phyloP scores from a whole-genome alignment of 2,797 vertebrate species.

The Fratercula arctica region DNA sequence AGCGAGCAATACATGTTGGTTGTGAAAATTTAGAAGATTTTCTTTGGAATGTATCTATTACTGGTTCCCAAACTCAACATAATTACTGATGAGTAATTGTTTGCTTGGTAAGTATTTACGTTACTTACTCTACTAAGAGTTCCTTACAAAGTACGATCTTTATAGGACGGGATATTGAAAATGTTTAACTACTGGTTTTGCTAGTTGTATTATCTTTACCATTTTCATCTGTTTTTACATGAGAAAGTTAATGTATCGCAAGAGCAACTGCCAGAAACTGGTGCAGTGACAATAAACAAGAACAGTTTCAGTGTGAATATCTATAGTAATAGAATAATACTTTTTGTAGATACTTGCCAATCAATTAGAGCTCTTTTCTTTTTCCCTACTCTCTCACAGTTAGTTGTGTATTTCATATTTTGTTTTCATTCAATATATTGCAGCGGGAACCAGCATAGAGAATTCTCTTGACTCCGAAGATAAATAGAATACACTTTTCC shows the following conservation, averaged over 20 bases:
- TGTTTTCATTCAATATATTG: background rate
- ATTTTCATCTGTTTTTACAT: background rate
- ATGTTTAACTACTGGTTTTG: background rate
- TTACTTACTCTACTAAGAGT: background rate
- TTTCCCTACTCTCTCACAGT: accelerated
- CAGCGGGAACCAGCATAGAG: background rate
- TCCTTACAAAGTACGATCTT: background rate
- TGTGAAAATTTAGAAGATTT: background rate
- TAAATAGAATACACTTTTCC: background rate
- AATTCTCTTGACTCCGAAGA: background rate
- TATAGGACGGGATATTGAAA: background rate
- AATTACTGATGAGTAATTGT: background rate
- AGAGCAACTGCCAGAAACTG: background rate
- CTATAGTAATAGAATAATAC: background rate
- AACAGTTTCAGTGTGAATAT: background rate
- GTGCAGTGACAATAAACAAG: background rate
- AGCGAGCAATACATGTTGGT: background rate
- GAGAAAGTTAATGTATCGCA: background rate
- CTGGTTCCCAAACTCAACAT: background rate
- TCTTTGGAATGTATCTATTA: background rate
- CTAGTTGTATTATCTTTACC: background rate
- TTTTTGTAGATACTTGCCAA: background rate
- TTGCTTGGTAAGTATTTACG: background rate
- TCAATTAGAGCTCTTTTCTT: background rate
- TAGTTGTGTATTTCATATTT: background rate